Evolutionary conservation across 1,140 invertebrate genomes (phyloP).

Genomic region (Tetramorium alpestre): DNA sequence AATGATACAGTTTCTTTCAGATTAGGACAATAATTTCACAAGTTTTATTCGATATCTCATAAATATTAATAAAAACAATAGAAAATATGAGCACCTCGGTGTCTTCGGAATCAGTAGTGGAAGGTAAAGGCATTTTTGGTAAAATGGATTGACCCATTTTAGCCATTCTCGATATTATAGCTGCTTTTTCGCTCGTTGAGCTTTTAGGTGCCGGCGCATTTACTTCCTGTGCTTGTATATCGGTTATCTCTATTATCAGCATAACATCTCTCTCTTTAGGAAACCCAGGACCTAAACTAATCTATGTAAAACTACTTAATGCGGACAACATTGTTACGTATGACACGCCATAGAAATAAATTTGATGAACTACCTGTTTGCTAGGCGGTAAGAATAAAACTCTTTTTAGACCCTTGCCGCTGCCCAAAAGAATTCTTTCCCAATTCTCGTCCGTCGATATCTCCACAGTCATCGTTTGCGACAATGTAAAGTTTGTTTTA

Average conservation of each 20-base stretch:
- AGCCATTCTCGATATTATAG: conserved; percentile 81
- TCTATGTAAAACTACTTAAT: conserved; percentile 72
- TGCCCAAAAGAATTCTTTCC: conserved; percentile 78
- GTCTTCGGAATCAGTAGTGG: conserved; percentile 81
- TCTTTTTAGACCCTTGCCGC: conserved; percentile 71
- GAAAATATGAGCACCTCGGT: conserved; percentile 74
- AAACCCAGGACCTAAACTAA: conserved; percentile 81
- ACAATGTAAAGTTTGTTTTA: conserved; percentile 66
- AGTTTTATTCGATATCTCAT: not conserved
- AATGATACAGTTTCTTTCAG: conserved; percentile 22
- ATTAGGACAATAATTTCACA: conserved; percentile 23
- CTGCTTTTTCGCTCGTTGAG: conserved; percentile 74
- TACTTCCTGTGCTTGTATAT: conserved; percentile 67
- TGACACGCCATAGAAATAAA: not conserved
- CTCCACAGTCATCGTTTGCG: conserved; percentile 74
- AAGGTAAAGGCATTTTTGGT: conserved; percentile 76
- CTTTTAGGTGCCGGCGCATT: conserved; percentile 53
- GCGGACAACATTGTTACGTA: not conserved
- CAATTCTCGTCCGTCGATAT: conserved; percentile 80
- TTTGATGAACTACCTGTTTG: conserved; percentile 75
- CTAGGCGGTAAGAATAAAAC: conserved; percentile 79
- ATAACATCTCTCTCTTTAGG: conserved; percentile 80
- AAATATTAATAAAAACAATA: not conserved
- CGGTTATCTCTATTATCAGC: conserved; percentile 79
- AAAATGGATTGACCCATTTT: conserved; percentile 83